Base-by-base conservation (phyloP, 2,797 vertebrate genomes). In the Peromyscus eremicus region DNA sequence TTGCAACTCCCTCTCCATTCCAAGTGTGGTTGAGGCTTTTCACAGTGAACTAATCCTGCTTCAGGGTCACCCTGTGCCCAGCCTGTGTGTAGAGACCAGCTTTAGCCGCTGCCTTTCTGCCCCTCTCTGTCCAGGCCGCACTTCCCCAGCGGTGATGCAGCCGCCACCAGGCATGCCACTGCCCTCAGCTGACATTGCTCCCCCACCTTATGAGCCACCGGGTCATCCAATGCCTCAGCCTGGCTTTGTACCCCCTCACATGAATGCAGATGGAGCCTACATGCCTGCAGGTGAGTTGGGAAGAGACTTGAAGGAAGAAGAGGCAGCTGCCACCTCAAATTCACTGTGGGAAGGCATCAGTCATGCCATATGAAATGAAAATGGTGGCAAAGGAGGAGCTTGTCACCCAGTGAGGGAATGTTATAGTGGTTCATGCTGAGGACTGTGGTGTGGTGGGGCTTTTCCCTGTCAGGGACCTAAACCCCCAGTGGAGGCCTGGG, bases 201-300 rank as follows among this genome's bases (percentile, higher is more conserved):
- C 99, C 21, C 99, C 99, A 21, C 99, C 99, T 0, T 99, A 99
- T 2, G 99, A 99, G 95, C 99, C 98, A 0, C 98, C 98, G 0
- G 98, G 98, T 0, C 99, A 99, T 76, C 99, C 99, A 0, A 98
- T 99, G 37, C 98, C 98, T 0, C 99, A 99, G 76, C 99, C 99
- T 0, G 99, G 99, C 70, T 99, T 99, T 0, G 97, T 99, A 12
- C 99, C 99, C 8, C 99, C 99, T 3, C 99, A 99, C 76, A 98
- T 99, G 97, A 99, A 99, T 70, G 98, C 99, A 27, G 99, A 99
- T n/a, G 98, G 99, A 52, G 96, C 98, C 96, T 99, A 98, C 0
- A 52, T 98, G 97, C 98, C 98, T 1, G 98, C 98, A 52, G 98
- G 98, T 99, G 97, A 98, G 98, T 96, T 82, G 4, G 85, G 68